phyloP scores from a whole-genome alignment of 2,797 vertebrate genomes.

The Sebastes trivittatus region DNA sequence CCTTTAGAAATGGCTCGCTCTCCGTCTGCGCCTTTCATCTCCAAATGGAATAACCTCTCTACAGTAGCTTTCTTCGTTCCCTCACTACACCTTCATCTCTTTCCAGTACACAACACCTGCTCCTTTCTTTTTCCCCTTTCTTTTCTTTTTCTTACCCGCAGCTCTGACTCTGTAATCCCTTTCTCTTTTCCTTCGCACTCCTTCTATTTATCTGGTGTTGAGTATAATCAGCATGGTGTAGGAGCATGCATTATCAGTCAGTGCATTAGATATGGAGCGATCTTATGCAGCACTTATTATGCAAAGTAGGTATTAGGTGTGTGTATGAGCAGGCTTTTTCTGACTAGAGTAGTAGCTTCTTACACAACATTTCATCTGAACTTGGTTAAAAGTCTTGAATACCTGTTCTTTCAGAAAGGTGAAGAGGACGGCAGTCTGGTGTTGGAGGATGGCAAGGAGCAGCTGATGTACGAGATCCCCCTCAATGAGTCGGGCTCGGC shows the following conservation, averaged over 20 bases:
- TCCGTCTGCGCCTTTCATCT: conserved; percentile 75
- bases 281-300: conserved; percentile 34
- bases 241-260: conserved; percentile 31
- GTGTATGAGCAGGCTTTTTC: background rate
- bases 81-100: conserved; percentile 49
- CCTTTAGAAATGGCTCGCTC: conserved; percentile 76
- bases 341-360: background rate
- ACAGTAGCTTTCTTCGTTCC: conserved; percentile 47
- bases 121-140: background rate
- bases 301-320: conserved; percentile 28
- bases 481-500: conserved; percentile 96
- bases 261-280: conserved; percentile 21
- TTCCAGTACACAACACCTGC: conserved; percentile 44
- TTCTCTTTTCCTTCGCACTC: background rate
- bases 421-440: conserved; percentile 69
- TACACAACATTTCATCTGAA: background rate
- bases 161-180: conserved; percentile 40
- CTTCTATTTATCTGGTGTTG: conserved; percentile 5
- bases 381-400: background rate
- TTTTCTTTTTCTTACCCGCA: background rate
- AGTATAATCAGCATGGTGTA: conserved; percentile 27
- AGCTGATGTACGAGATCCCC: conserved; percentile 94
- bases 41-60: conserved; percentile 76
- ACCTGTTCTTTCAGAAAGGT: conserved; percentile 82
- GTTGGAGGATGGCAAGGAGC: conserved; percentile 88